phyloP scores from a whole-genome alignment of 1,140 invertebrate genomes.

The Drosophila tsacasi region DNA sequence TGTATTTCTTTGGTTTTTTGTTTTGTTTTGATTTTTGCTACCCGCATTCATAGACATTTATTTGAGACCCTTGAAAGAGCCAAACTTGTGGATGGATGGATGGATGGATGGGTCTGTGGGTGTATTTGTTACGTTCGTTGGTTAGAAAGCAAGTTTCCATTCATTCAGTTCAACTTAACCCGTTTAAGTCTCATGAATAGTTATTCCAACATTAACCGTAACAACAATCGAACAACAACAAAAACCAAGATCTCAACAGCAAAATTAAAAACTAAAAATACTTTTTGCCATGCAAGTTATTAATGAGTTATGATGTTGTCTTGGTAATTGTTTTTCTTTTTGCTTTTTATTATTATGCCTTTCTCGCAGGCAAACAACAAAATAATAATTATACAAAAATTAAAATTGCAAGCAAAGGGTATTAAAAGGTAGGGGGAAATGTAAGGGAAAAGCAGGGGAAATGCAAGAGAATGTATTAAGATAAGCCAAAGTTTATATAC shows the following conservation, averaged over 20 bases:
- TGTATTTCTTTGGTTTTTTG: neutral
- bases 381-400: slow-evolving; percentile 5
- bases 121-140: slow-evolving; percentile 36
- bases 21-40: slow-evolving; percentile 5
- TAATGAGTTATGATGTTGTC: slow-evolving; percentile 41
- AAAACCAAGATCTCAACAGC: slow-evolving; percentile 21
- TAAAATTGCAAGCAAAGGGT: slow-evolving; percentile 3
- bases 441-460: slow-evolving; percentile 8
- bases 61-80: slow-evolving; percentile 29
- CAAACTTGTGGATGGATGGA: slow-evolving; percentile 13
- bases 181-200: slow-evolving; percentile 55
- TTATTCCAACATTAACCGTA: slow-evolving; percentile 54
- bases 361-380: slow-evolving; percentile 21
- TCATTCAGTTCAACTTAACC: slow-evolving; percentile 25
- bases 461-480: neutral
- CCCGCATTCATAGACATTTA: slow-evolving; percentile 31
- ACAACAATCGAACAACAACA: slow-evolving; percentile 8
- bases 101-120: slow-evolving; percentile 42
- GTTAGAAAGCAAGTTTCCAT: slow-evolving; percentile 37
- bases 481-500: neutral
- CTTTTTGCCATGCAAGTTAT: slow-evolving; percentile 49
- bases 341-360: slow-evolving; percentile 6
- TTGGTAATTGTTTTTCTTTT: slow-evolving; percentile 37
- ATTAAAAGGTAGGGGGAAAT: neutral
- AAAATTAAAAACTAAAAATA: slow-evolving; percentile 40